These are phyloP conservation scores for Tautogolabrus adspersus DNA, from an alignment of 2,113 vertebrate genomes.

Conservation along the genomic window DNA sequence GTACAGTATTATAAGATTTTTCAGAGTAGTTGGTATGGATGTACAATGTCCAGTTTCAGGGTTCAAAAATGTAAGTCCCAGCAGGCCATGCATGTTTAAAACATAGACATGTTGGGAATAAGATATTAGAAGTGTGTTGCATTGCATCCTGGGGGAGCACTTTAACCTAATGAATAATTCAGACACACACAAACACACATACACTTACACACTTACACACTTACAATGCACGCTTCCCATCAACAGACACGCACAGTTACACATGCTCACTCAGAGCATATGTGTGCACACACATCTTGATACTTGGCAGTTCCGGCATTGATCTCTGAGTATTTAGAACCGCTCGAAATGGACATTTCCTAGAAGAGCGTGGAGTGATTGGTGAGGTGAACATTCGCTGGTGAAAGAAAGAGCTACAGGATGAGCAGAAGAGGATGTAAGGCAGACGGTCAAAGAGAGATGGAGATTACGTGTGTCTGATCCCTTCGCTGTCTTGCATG, in stretches of 20 bases:
- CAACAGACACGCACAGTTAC: conserved; percentile 38
- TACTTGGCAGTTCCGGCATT: conserved; percentile 36
- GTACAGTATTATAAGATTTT: not conserved
- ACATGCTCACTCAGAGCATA: not conserved
- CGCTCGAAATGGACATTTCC: conserved; percentile 51
- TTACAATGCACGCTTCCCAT: conserved; percentile 39
- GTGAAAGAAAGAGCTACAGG: not conserved
- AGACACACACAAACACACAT: conserved; percentile 49
- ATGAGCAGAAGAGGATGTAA: conserved; percentile 5
- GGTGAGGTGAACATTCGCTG: conserved; percentile 9
- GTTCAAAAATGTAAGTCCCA: conserved; percentile 38
- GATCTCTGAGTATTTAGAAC: conserved; percentile 54
- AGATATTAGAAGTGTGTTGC: conserved; percentile 62
- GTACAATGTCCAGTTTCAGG: conserved; percentile 12
- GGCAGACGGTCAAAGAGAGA: not conserved
- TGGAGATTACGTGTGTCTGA: not conserved
- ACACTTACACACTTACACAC: no score
- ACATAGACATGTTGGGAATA: conserved; percentile 66
- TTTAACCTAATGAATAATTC: conserved; percentile 78
- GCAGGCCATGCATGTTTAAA: conserved; percentile 59
- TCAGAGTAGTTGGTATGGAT: not conserved
- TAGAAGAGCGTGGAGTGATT: conserved; percentile 33
- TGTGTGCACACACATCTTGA: conserved; percentile 7
- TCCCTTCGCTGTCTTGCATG: not conserved
- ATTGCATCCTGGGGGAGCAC: conserved; percentile 69